Percentiles rank a stretch among this genome's conserved stretches.
Conservation (phyloP, 92 coral and sea anemone species). For the Palythoa grandis region DNA sequence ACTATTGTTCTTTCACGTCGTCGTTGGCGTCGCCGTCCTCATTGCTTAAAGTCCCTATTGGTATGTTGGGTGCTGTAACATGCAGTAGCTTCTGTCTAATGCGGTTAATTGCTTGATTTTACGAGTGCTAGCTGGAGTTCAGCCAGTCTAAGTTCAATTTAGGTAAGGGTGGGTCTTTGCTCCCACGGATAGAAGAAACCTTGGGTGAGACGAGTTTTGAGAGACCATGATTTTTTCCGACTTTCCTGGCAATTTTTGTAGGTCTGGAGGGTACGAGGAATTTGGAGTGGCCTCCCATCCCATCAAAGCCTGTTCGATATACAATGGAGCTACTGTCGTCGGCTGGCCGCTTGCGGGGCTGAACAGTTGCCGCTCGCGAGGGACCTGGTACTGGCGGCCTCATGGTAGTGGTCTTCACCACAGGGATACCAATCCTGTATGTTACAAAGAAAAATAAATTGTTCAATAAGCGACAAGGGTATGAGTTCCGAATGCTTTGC, state of each 20-base stretch:
- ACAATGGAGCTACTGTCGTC: conserved; percentile 25
- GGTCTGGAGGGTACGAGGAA: conserved; percentile 32
- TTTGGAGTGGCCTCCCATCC: conserved; percentile 31
- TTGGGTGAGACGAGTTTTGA: conserved; percentile 25
- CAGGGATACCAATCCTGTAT: conserved; percentile 28
- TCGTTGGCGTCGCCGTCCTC: too few relatives aligned
- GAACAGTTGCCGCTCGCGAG: neutral
- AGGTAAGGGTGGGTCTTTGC: conserved; percentile 40
- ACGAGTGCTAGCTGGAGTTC: conserved; percentile 13
- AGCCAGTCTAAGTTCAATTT: conserved; percentile 38
- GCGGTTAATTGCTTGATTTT: neutral
- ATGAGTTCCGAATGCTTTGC: too few relatives aligned
- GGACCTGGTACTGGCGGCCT: conserved; percentile 17
- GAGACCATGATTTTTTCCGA: conserved; percentile 39
- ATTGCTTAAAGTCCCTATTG: too few relatives aligned
- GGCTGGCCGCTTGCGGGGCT: conserved; percentile 28
- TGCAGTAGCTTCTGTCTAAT: neutral
- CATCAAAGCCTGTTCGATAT: conserved; percentile 21
- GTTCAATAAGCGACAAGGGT: too few relatives aligned
- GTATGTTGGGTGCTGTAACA: too few relatives aligned
- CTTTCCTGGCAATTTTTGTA: conserved; percentile 23
- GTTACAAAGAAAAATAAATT: neutral
- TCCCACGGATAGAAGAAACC: neutral
- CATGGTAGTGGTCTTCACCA: conserved; percentile 20
- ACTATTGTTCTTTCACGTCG: too few relatives aligned